These are phyloP conservation scores for Sarcophaga carnaria DNA, from an alignment of 2,888 invertebrate species.

Conservation along the genomic window DNA sequence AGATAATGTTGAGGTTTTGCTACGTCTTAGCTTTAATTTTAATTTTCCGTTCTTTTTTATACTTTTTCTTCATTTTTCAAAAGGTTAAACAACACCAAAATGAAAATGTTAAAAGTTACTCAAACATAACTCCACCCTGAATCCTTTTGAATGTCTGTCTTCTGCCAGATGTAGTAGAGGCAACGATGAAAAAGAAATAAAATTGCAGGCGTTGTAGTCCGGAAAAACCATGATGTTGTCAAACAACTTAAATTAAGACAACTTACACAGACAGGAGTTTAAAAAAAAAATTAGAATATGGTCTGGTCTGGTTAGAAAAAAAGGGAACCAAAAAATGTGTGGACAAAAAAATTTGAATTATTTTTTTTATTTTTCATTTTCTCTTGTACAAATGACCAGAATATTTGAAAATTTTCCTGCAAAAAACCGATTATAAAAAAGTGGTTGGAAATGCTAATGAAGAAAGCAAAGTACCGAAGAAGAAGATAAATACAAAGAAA, in stretches of 20 bases:
- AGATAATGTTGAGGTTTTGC: constrained; percentile 26
- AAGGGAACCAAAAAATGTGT: neutral
- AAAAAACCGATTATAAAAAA: neutral
- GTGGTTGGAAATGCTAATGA: constrained; percentile 33
- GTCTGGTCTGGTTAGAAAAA: constrained; percentile 2
- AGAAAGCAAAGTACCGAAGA: constrained; percentile 28
- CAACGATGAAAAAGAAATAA: neutral
- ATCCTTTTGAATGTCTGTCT: neutral
- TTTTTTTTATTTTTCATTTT: constrained; percentile 2
- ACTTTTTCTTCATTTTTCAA: neutral
- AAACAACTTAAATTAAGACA: constrained; percentile 56
- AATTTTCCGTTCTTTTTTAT: neutral
- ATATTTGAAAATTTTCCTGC: constrained; percentile 24
- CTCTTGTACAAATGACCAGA: constrained; percentile 37
- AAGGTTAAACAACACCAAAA: constrained; percentile 6
- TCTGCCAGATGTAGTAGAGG: neutral
- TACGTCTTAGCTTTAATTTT: neutral
- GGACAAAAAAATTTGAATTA: constrained; percentile 9
- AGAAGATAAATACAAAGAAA: neutral
- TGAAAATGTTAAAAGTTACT: constrained; percentile 36
- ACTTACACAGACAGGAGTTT: constrained; percentile 24
- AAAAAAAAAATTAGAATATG: constrained; percentile 3
- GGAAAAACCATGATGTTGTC: constrained; percentile 57
- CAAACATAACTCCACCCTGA: constrained; percentile 1
- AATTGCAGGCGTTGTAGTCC: constrained; percentile 12